Evolutionary conservation across 2,888 invertebrate species (phyloP).

Genomic region (Tetropium fuscum): DNA sequence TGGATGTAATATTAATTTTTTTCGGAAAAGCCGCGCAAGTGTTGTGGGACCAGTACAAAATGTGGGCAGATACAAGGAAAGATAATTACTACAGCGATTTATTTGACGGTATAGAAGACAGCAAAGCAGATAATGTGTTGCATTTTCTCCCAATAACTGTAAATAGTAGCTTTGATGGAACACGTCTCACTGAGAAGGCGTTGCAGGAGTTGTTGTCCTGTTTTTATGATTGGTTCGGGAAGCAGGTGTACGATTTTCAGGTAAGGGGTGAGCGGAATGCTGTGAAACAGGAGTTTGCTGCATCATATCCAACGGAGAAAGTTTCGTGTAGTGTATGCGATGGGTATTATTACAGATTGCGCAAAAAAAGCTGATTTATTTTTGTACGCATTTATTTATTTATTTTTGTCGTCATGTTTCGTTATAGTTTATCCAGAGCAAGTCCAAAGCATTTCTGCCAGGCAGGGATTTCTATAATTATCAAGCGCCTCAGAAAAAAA

Average conservation of each 20-base stretch:
- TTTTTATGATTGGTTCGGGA: constrained; percentile 42
- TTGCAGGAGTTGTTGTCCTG: constrained; percentile 47
- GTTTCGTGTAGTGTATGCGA: constrained; percentile 41
- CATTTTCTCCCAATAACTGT: constrained; percentile 41
- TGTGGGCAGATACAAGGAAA: constrained; percentile 39
- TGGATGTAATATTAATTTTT: constrained; percentile 34
- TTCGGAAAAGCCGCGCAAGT: constrained; percentile 36
- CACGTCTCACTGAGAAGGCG: constrained; percentile 28
- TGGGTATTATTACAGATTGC: constrained; percentile 40
- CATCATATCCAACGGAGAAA: constrained; percentile 18
- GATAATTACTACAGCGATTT: constrained; percentile 32
- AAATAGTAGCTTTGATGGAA: constrained; percentile 33
- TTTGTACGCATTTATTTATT: too few species aligned
- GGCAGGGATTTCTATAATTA: too few species aligned
- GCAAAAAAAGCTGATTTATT: background rate
- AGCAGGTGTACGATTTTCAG: constrained; percentile 35
- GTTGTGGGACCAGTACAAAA: constrained; percentile 37
- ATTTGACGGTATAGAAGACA: constrained; percentile 37
- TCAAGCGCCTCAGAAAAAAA: too few species aligned
- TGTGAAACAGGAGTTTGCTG: constrained; percentile 34
- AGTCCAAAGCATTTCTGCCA: too few species aligned
- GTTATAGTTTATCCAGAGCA: too few species aligned
- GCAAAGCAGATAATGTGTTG: constrained; percentile 31
- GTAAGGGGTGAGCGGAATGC: constrained; percentile 23
- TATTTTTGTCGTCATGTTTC: too few species aligned